Conservation (phyloP, 35 echinoderm and acorn worm species). For the Ptychodera flava region DNA sequence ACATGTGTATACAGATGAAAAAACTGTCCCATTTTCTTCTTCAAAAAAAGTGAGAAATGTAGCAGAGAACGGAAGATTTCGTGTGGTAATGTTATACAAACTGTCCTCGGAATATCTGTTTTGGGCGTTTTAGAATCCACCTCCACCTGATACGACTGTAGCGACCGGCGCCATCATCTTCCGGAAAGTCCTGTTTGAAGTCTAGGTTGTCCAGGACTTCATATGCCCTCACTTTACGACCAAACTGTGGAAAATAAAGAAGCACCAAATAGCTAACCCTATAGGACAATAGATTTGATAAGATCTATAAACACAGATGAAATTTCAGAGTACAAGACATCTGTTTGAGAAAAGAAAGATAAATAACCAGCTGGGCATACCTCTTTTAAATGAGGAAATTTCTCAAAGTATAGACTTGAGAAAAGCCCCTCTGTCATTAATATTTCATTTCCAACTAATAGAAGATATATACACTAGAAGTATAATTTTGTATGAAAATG, state of each 20-base stretch:
- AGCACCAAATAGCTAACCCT: neutral
- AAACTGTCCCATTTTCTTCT: no score
- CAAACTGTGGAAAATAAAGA: conserved; percentile 43
- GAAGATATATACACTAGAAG: no score
- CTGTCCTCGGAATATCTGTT: neutral
- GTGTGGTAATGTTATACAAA: no score
- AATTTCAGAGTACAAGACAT: no score
- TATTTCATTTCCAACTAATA: no score
- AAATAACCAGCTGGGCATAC: neutral
- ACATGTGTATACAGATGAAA: no score
- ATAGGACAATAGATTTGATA: neutral
- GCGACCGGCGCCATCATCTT: conserved; percentile 10
- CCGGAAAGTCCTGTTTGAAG: conserved; percentile 53
- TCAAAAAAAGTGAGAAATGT: no score
- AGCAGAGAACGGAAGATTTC: no score
- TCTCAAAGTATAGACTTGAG: neutral
- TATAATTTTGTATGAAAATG: no score
- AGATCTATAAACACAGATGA: neutral
- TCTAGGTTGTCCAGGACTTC: conserved; percentile 63
- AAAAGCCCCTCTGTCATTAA: no score
- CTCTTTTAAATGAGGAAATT: neutral
- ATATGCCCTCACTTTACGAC: conserved; percentile 65
- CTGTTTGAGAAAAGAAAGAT: neutral
- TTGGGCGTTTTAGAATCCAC: neutral
- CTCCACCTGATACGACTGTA: neutral